A percentile compares a stretch with the other conserved stretches of the same genome.
Evolutionary conservation across 1,140 invertebrate genomes (phyloP).

Genomic region (Brachionus paranguensis): DNA sequence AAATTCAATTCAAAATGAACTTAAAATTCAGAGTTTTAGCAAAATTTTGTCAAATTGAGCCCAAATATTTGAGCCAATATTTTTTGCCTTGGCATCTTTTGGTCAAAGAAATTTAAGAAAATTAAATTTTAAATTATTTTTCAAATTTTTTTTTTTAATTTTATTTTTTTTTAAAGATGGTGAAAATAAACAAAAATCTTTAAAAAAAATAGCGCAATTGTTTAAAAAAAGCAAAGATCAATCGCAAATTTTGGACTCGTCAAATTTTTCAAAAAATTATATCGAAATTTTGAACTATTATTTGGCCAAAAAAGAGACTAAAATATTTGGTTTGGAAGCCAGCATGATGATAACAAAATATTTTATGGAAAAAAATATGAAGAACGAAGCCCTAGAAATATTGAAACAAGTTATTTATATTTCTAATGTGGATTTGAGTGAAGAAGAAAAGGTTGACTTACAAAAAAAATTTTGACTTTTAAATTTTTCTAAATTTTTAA

Average conservation of each 20-base stretch:
- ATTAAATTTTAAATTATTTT: too few relatives aligned
- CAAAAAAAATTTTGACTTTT: too few relatives aligned
- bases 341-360: constrained; percentile 12
- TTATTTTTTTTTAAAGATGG: background rate
- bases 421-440: background rate
- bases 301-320: background rate
- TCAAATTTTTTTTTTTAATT: background rate
- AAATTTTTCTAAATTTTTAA: too few relatives aligned
- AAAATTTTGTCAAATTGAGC: too few relatives aligned
- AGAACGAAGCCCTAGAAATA: background rate
- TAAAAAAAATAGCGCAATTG: background rate
- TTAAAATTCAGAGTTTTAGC: too few relatives aligned
- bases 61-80: too few relatives aligned
- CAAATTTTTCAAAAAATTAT: background rate
- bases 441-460: background rate
- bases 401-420: background rate
- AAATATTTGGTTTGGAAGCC: background rate
- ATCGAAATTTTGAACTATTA: background rate
- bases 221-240: background rate
- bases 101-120: too few relatives aligned
- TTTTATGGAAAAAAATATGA: background rate
- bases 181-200: background rate
- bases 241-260: background rate
- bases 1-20: too few relatives aligned
- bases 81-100: too few relatives aligned